Evolutionary conservation across 2,113 vertebrate genomes (phyloP).

Genomic region (Gyps fulvus): DNA sequence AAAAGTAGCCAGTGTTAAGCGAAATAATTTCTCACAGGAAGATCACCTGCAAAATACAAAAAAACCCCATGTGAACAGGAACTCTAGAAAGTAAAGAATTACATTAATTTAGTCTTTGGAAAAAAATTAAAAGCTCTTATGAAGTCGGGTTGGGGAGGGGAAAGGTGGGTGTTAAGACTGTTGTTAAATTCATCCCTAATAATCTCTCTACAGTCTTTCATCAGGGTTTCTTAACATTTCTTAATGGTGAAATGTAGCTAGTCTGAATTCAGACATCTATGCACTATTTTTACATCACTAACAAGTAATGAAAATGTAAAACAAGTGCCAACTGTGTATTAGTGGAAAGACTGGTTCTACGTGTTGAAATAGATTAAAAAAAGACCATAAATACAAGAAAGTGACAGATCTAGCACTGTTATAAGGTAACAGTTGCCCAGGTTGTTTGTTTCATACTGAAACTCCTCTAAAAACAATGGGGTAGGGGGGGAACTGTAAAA

Average conservation of each 20-base stretch:
- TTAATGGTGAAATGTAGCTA: background rate
- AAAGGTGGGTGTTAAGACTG: background rate
- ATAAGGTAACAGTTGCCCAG: background rate
- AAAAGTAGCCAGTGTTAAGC: background rate
- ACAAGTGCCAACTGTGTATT: background rate
- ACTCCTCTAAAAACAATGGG: background rate
- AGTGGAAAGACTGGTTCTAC: background rate
- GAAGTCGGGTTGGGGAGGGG: background rate
- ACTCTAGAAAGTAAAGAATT: background rate
- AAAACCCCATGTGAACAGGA: background rate
- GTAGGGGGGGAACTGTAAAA: rapidly evolving
- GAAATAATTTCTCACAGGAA: background rate
- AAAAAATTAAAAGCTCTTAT: background rate
- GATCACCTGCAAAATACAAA: background rate
- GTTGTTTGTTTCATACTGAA: background rate
- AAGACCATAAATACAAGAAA: background rate
- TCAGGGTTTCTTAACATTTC: background rate
- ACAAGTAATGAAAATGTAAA: background rate
- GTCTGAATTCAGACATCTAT: background rate
- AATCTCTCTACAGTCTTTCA: background rate
- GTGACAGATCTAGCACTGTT: background rate
- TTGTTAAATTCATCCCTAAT: background rate
- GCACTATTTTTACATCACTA: background rate
- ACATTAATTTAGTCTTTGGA: background rate
- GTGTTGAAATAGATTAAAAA: background rate